Percentiles rank a stretch among this genome's conserved stretches.
Conservation (phyloP, 2,888 invertebrate species). For the Diachrysia chrysitis region DNA sequence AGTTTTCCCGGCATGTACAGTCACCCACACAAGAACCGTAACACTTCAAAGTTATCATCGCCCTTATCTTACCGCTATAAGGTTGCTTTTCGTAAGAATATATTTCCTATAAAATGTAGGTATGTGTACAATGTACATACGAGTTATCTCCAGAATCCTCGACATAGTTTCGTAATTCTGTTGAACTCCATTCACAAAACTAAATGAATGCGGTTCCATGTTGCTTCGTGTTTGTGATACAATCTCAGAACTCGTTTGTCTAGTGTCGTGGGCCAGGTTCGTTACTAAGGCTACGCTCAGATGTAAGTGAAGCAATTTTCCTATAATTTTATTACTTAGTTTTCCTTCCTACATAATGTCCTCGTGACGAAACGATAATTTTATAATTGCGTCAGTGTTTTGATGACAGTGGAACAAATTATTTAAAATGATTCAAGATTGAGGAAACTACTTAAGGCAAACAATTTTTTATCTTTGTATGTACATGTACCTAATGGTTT, state of each 20-base stretch:
- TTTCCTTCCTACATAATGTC: neutral
- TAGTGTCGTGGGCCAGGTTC: constrained; percentile 20
- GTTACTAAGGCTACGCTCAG: constrained; percentile 7
- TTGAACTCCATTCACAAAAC: constrained; percentile 46
- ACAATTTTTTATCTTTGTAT: neutral
- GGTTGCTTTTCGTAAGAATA: neutral
- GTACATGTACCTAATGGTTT: too few species aligned
- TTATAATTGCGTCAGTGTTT: neutral
- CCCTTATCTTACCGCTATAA: neutral
- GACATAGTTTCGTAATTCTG: constrained; percentile 24
- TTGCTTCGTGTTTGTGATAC: constrained; percentile 28
- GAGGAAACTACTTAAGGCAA: neutral
- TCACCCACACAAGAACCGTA: too few species aligned
- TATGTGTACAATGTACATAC: neutral
- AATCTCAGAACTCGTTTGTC: constrained; percentile 38
- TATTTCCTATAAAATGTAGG: too few species aligned
- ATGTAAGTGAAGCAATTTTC: neutral
- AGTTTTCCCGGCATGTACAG: too few species aligned
- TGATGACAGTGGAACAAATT: neutral
- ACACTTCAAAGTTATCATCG: too few species aligned
- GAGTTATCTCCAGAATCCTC: constrained; percentile 13
- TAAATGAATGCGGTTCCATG: constrained; percentile 46
- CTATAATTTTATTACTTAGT: neutral
- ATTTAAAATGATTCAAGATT: neutral
- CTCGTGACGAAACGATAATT: neutral